Evolutionary conservation across 2,113 vertebrate genomes (phyloP).

Genomic region (Petrocephalus microphthalmus): DNA sequence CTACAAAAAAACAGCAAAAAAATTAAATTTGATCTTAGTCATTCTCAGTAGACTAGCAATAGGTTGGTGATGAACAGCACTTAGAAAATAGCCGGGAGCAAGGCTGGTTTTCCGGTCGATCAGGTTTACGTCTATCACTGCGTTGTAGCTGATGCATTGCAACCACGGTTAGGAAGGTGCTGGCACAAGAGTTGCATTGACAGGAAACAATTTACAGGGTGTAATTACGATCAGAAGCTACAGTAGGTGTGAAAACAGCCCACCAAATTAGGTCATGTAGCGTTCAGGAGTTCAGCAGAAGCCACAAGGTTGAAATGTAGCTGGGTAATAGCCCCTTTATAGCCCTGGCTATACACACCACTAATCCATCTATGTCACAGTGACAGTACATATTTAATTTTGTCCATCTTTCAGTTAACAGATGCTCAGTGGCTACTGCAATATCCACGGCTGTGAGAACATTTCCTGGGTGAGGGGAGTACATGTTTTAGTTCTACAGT

Average conservation of each 20-base stretch:
- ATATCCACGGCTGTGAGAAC: neutral
- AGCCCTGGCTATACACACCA: conserved; percentile 21
- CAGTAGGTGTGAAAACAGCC: conserved; percentile 35
- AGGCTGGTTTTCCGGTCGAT: neutral
- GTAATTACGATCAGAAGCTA: conserved; percentile 59
- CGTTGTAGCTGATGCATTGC: conserved; percentile 1
- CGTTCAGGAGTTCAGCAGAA: conserved; percentile 42
- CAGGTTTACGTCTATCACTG: neutral
- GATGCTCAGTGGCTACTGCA: neutral
- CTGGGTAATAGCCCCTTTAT: neutral
- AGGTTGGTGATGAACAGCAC: neutral
- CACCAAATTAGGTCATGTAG: conserved; percentile 45
- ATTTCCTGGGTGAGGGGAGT: neutral
- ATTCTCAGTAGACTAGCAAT: neutral
- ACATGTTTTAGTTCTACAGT: neutral
- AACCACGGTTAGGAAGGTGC: conserved; percentile 29
- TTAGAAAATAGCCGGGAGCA: conserved; percentile 37
- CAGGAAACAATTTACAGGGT: conserved; percentile 50
- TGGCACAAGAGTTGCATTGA: conserved; percentile 37
- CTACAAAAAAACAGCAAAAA: neutral
- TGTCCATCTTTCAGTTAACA: neutral
- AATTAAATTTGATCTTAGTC: neutral
- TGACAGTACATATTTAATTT: neutral
- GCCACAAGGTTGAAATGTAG: neutral
- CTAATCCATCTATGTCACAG: conserved; percentile 22